Evolutionary conservation across 2,888 invertebrate species (phyloP).

Genomic region (Dynastes tityus): DNA sequence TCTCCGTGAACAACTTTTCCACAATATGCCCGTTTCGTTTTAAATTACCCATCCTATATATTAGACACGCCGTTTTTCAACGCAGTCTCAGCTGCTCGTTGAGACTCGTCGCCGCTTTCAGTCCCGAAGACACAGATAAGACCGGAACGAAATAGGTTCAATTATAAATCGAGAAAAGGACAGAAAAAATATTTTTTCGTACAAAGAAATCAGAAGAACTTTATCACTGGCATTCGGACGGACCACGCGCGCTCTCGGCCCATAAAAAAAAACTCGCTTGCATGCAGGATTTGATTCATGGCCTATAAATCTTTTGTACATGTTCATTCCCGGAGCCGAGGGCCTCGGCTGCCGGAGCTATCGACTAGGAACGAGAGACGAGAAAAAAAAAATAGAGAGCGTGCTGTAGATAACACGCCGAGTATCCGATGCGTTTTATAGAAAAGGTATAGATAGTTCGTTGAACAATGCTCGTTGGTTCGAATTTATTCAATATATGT

Average conservation of each 20-base stretch:
- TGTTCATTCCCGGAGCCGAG: slow-evolving; percentile 43
- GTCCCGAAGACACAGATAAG: background rate
- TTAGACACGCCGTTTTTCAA: no score
- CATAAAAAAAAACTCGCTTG: slow-evolving; percentile 38
- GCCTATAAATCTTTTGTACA: slow-evolving; percentile 49
- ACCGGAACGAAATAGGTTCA: slow-evolving; percentile 1
- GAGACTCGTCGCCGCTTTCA: background rate
- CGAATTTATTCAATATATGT: slow-evolving; percentile 43
- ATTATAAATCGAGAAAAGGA: slow-evolving; percentile 24
- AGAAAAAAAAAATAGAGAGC: slow-evolving; percentile 27
- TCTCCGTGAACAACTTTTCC: no score
- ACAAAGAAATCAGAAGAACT: slow-evolving; percentile 34
- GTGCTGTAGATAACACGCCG: background rate
- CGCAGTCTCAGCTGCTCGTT: no score
- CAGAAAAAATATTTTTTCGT: slow-evolving; percentile 15
- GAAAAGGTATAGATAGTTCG: background rate
- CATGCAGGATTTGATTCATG: slow-evolving; percentile 48
- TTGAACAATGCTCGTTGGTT: slow-evolving; percentile 5
- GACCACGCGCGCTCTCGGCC: slow-evolving; percentile 4
- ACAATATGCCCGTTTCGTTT: no score
- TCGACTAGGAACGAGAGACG: slow-evolving; percentile 17
- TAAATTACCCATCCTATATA: no score
- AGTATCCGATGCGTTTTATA: background rate
- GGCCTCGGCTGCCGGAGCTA: slow-evolving; percentile 1
- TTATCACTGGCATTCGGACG: slow-evolving; percentile 25